Evolutionary conservation across 2,797 vertebrate species (phyloP), one percentile per base, ranked within the genome.

Genomic region (Oreortyx pictus): DNA sequence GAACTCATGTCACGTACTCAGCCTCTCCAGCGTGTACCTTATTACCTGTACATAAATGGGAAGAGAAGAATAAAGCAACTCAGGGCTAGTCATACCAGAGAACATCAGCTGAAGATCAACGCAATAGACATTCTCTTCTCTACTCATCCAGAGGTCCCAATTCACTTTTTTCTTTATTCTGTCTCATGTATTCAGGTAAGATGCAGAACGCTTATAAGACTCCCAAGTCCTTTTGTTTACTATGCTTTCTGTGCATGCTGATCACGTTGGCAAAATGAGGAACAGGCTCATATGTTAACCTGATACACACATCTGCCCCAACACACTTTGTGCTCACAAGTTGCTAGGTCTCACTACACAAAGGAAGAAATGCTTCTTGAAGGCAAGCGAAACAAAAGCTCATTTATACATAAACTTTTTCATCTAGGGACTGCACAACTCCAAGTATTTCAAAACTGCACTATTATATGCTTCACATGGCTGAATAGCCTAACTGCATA

Each of bases 1-100:
- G 54, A 65, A 41, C 5, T 25, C 13, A 8, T 43, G 39, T 43
- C 6, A 71, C 9, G 19, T 3, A 16, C 9, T 5, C 0, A 3
- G 11, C 13, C 14, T 14, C 68, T 71, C 15, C 14, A 43, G 54
- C 12, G 78, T 1, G 5, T 3, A 16, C 13, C 46, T 59, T 37
- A 11, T 11, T n/a, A 75, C 33, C 13, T 49, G 14, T 0, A 43
- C 23, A 31, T 15, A 65, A 6, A 20, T 6, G 11, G 77, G 15
- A 62, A 59, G 66, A 76, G 5, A 11, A 77, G 9, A 25, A 82
- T 12, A 19, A 60, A 82, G 27, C 14, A 73, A n/a, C 62, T 74
- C 25, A 44, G 27, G 17, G 12, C 47, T 11, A 5, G 43, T 33
- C 49, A 65, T 14, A 65, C 3, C 4, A 25, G 35, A 9, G 4